A percentile compares a stretch with the other conserved stretches of the same genome.
phyloP scores from a whole-genome alignment of 2,888 invertebrate species.

The Ligdia adustata region DNA sequence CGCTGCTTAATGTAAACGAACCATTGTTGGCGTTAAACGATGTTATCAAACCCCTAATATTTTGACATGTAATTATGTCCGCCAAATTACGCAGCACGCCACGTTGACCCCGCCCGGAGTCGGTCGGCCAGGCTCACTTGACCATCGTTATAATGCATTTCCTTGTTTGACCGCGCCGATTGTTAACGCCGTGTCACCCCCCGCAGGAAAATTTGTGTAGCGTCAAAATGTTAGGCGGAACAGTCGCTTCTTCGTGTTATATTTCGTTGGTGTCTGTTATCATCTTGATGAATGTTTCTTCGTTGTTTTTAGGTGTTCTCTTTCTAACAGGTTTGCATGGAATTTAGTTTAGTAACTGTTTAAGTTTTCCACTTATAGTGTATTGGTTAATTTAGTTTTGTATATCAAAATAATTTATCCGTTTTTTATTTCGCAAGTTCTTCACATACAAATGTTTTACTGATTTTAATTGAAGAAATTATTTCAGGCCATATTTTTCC shows the following conservation, averaged over 20 bases:
- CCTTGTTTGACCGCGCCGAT: constrained; percentile 43
- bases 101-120: constrained; percentile 15
- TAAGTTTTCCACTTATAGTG: no score
- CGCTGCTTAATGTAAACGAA: constrained; percentile 31
- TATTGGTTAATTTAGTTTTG: no score
- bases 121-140: constrained; percentile 24
- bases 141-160: constrained; percentile 39
- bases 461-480: no score
- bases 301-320: not conserved
- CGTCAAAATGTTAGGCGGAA: constrained; percentile 11
- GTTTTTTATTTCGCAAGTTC: no score
- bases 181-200: constrained; percentile 36
- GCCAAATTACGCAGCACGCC: constrained; percentile 35
- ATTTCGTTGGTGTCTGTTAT: constrained; percentile 2
- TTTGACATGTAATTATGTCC: constrained; percentile 36
- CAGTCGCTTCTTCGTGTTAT: not conserved
- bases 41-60: constrained; percentile 37
- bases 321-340: no score
- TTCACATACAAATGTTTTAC: no score
- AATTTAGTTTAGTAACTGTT: no score
- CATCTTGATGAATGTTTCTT: constrained; percentile 5
- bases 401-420: no score
- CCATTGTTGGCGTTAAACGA: constrained; percentile 42
- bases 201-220: constrained; percentile 11
- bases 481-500: no score